A percentile compares a stretch with the other conserved stretches of the same genome.
phyloP scores from a whole-genome alignment of 2,888 invertebrate species.

The Sphaerophoria rueppellii region DNA sequence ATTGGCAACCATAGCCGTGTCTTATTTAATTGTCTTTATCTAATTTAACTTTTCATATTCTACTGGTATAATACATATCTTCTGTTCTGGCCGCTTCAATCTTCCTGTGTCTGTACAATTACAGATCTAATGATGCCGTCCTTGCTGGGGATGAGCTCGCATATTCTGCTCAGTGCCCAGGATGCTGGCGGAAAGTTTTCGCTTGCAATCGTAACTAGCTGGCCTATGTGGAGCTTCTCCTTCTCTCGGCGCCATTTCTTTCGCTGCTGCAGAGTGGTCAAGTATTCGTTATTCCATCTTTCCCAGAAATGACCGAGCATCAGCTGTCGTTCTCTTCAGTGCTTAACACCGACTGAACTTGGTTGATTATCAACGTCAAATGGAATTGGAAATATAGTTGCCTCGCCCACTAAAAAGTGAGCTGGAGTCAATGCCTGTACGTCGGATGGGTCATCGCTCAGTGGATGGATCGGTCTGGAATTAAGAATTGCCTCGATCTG shows the following conservation, averaged over 20 bases:
- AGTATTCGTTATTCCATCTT: conserved; percentile 29
- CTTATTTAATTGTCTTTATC: too few species aligned
- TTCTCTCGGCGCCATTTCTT: conserved; percentile 33
- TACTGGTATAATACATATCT: background rate
- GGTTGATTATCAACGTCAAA: background rate
- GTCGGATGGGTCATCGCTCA: conserved; percentile 30
- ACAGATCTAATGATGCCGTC: background rate
- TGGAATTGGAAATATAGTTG: conserved; percentile 35
- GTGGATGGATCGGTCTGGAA: conserved; percentile 47
- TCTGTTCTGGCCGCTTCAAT: conserved; percentile 9
- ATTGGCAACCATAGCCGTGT: too few species aligned
- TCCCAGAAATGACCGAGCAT: conserved; percentile 17
- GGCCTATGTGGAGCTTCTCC: background rate
- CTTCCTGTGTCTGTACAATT: conserved; percentile 21
- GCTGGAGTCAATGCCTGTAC: conserved; percentile 13
- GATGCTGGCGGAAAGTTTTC: conserved; percentile 22
- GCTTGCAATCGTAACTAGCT: background rate
- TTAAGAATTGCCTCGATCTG: conserved; percentile 50
- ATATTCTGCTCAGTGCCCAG: conserved; percentile 8
- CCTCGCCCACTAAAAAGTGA: conserved; percentile 41
- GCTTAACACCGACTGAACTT: background rate
- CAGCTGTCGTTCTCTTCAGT: background rate
- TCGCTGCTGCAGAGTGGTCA: conserved; percentile 20
- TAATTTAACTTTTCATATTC: too few species aligned
- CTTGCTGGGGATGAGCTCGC: conserved; percentile 9